These are phyloP conservation scores for Hartigia nigra DNA, from an alignment of 2,888 invertebrate species.

Conservation along the genomic window DNA sequence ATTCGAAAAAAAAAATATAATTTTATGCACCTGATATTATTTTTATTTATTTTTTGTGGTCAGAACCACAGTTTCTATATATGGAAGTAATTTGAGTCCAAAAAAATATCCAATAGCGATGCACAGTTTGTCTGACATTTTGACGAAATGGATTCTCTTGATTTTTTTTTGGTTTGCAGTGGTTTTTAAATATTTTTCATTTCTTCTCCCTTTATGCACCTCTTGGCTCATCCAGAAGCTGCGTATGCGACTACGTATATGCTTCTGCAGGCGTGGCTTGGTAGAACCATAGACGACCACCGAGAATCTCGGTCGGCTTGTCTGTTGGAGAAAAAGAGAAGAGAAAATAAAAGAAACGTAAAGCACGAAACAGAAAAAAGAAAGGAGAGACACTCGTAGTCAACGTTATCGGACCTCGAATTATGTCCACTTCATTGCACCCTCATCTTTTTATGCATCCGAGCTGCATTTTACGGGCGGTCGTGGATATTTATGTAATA, in stretches of 20 bases:
- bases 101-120: neutral
- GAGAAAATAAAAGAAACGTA: neutral
- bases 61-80: too few species aligned
- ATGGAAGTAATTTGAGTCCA: neutral
- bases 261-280: neutral
- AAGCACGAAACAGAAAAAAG: neutral
- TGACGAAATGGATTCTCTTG: neutral
- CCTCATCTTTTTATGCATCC: conserved; percentile 17
- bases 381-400: neutral
- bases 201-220: too few species aligned
- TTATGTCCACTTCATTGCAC: conserved; percentile 19
- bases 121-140: neutral
- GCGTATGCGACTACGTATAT: too few species aligned
- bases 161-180: too few species aligned
- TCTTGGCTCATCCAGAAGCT: too few species aligned
- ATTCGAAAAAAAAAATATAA: neutral
- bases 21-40: neutral
- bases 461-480: conserved; percentile 8
- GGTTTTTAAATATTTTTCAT: too few species aligned
- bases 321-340: neutral
- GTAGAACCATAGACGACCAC: neutral
- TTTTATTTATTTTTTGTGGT: neutral
- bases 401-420: conserved; percentile 13
- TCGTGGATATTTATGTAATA: conserved; percentile 6
- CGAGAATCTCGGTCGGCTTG: neutral